These are phyloP conservation scores for Stylophora pistillata DNA, from an alignment of 64 coral and sea anemone genomes.

Conservation along the genomic window DNA sequence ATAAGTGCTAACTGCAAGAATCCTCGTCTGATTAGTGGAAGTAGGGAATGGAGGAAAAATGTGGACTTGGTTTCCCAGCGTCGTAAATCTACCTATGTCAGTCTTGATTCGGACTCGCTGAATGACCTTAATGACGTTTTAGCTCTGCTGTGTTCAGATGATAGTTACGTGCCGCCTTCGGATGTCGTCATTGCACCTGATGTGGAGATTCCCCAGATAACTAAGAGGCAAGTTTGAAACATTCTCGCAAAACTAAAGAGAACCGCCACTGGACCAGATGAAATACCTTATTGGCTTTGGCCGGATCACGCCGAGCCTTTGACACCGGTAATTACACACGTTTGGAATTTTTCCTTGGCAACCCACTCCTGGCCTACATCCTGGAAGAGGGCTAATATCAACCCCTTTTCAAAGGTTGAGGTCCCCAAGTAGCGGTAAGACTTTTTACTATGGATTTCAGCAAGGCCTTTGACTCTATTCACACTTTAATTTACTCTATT, in stretches of 20 bases:
- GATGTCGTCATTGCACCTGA: slow-evolving; percentile 15
- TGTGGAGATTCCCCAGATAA: slow-evolving; percentile 21
- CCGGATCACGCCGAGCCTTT: slow-evolving; percentile 55
- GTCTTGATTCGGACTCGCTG: slow-evolving; percentile 49
- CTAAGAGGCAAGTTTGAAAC: slow-evolving; percentile 31
- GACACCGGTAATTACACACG: slow-evolving; percentile 37
- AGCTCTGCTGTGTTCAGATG: slow-evolving; percentile 21
- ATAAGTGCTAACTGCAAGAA: slow-evolving; percentile 60
- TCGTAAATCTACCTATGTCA: too few relatives aligned
- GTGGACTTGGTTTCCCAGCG: slow-evolving; percentile 43
- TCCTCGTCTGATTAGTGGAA: slow-evolving; percentile 27
- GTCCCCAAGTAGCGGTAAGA: slow-evolving; percentile 14
- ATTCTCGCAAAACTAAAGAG: slow-evolving; percentile 25
- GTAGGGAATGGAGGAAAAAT: slow-evolving; percentile 46
- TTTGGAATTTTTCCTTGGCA: slow-evolving; percentile 52
- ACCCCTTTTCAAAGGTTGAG: slow-evolving; percentile 48
- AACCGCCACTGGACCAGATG: slow-evolving; percentile 62
- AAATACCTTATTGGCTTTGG: slow-evolving; percentile 50
- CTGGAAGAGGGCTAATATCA: too few relatives aligned
- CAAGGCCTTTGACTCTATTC: too few relatives aligned
- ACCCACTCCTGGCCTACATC: slow-evolving; percentile 49
- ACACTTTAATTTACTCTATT: too few relatives aligned
- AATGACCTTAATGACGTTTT: slow-evolving; percentile 52
- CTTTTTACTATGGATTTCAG: too few relatives aligned
- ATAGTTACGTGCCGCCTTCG: slow-evolving; percentile 17